A percentile compares a stretch with the other conserved stretches of the same genome.
Evolutionary conservation across 2,888 invertebrate genomes (phyloP).

Genomic region (Drosophila macrothrix): DNA sequence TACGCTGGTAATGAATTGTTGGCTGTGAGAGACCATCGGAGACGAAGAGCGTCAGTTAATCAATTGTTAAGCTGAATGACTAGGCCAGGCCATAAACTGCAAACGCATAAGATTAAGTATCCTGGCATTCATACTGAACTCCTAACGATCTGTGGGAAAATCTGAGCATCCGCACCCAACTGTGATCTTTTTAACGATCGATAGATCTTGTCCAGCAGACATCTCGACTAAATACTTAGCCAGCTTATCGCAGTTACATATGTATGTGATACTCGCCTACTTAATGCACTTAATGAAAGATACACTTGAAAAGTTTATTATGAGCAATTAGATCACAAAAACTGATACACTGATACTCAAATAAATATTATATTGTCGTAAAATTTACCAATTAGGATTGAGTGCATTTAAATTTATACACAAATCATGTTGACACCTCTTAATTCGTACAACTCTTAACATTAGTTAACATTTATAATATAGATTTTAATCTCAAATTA

Average conservation of each 20-base stretch:
- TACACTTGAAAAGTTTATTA: not conserved
- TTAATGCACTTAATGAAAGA: constrained; percentile 11
- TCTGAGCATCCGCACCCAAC: constrained; percentile 42
- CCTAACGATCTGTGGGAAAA: constrained; percentile 48
- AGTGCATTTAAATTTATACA: not conserved
- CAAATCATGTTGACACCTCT: not conserved
- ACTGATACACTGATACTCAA: not conserved
- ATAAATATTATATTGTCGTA: not conserved
- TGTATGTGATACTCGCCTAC: not conserved
- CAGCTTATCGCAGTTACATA: not conserved
- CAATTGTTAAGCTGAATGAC: constrained; percentile 66
- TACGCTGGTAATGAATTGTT: constrained; percentile 62
- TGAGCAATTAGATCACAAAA: not conserved
- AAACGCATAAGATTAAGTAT: constrained; percentile 43
- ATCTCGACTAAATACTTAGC: constrained; percentile 11
- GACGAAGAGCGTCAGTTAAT: constrained; percentile 67
- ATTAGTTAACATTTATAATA: not conserved
- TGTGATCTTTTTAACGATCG: constrained; percentile 45
- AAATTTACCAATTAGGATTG: not conserved
- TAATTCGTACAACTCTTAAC: not conserved
- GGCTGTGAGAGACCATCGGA: constrained; percentile 17
- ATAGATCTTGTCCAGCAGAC: constrained; percentile 48
- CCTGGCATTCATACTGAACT: constrained; percentile 40
- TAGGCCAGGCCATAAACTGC: constrained; percentile 46
- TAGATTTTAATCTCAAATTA: not conserved